These are phyloP conservation scores for Phalacrocorax carbo DNA, from an alignment of 2,113 vertebrate species.

Conservation along the genomic window DNA sequence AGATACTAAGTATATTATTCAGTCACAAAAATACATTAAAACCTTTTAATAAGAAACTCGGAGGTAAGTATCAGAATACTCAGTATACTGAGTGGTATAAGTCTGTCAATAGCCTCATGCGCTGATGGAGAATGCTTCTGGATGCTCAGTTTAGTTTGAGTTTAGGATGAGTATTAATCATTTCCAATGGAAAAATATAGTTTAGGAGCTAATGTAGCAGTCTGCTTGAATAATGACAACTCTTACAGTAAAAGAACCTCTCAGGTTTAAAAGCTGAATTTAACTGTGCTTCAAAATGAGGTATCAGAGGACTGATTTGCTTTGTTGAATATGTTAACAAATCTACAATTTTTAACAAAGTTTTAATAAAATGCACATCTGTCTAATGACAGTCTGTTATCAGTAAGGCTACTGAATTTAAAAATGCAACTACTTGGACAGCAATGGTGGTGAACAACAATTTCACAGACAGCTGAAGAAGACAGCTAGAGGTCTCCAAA, in stretches of 20 bases:
- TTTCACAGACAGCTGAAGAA: not conserved
- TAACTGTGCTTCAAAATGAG: not conserved
- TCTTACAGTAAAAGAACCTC: not conserved
- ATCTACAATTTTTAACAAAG: not conserved
- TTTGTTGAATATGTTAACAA: not conserved
- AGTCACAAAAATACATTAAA: not conserved
- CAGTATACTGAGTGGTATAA: not conserved
- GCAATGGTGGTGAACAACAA: not conserved
- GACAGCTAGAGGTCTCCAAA: not conserved
- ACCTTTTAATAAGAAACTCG: not conserved
- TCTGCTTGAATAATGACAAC: not conserved
- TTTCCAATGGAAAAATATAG: not conserved
- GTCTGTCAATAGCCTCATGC: not conserved
- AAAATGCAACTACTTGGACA: not conserved
- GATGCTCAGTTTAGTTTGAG: not conserved
- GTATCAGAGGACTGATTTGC: not conserved
- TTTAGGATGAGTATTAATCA: not conserved
- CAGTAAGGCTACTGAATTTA: not conserved
- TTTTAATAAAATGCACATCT: not conserved
- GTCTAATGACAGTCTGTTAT: not conserved
- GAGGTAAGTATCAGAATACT: not conserved
- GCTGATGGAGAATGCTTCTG: not conserved
- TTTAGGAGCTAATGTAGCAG: not conserved
- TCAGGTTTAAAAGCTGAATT: not conserved
- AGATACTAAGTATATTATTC: not conserved